Base-by-base conservation (phyloP, 1,140 invertebrate species). In the Lucilia sericata region DNA sequence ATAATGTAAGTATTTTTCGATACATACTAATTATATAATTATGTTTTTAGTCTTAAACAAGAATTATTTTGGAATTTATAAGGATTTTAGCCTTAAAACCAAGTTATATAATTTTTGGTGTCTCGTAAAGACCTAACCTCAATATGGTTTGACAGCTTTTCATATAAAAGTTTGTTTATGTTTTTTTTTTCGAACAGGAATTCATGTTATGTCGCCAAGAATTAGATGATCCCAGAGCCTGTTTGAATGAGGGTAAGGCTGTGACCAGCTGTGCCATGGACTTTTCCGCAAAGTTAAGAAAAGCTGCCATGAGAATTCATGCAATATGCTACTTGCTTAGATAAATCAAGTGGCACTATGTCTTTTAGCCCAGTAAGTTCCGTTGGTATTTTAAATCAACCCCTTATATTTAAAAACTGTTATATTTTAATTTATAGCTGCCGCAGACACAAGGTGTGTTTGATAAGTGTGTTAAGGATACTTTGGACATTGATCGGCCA, bases 201-300 rank as follows among this genome's bases (percentile, higher is more conserved):
- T 99, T 97, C 90, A 96, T 98, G 94, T 92, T 99, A 3, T 99
- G 98, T 88, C 94, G 95, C 19, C 86, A 92, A 47, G 98, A 99
- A 92, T 91, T 94, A 85, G 92, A 95, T 17, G 98, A 99, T 92
- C 97, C 98, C 8, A 92, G 97, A 17, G 95, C 95, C 88, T 99
- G 98, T 90, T 82, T 99, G 17, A 93, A 95, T 17, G 97, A 98
- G 91, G 98, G 98, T 0, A 98, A 97, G 92, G 95, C 93, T 2
- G 96, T 99, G 3, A 99, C 98, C 0, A 94, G 93, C 21, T 99
- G 98, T 92, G 95, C 96, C 7, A 86, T 99, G 85, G 94, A 97
- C 60, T 99, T 99, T 98, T 99, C 87, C 93, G 94, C 34, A 94
- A 96, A 88, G 92, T 99, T 10, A 99, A 99, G 91, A 95, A 95